Conservation (phyloP, 2,113 vertebrate genomes). For the Mugil cephalus region DNA sequence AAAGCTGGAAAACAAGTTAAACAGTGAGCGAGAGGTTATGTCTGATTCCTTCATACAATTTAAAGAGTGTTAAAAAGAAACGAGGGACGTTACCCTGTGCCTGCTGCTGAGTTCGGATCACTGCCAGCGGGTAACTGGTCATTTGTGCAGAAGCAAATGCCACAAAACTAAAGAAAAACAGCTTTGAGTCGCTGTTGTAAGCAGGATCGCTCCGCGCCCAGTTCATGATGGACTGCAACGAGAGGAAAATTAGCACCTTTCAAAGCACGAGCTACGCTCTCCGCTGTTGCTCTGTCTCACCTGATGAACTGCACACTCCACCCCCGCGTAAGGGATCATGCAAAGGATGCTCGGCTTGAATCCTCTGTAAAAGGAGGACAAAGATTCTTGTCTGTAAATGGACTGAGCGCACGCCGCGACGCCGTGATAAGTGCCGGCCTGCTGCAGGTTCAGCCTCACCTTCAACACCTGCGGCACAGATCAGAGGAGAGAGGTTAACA, state of each 20-base stretch:
- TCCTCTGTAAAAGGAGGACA: constrained; percentile 82
- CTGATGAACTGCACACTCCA: constrained; percentile 85
- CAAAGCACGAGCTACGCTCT: not conserved
- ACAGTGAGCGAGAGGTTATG: constrained; percentile 17
- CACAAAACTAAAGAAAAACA: constrained; percentile 84
- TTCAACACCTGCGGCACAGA: constrained; percentile 76
- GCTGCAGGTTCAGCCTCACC: constrained; percentile 83
- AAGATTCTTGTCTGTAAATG: constrained; percentile 77
- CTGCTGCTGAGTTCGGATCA: constrained; percentile 84
- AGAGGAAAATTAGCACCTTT: constrained; percentile 2
- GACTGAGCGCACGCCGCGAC: constrained; percentile 69
- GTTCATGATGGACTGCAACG: constrained; percentile 79
- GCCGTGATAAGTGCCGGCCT: constrained; percentile 63
- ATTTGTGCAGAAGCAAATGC: constrained; percentile 82
- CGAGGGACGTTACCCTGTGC: constrained; percentile 71
- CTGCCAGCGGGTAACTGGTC: constrained; percentile 82
- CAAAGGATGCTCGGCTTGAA: constrained; percentile 84
- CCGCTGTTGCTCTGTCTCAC: constrained; percentile 44
- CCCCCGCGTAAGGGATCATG: constrained; percentile 85
- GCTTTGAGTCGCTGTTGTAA: constrained; percentile 78
- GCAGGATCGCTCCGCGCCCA: constrained; percentile 77
- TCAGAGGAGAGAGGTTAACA: not conserved
- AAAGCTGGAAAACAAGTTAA: constrained; percentile 75
- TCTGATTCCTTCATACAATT: not conserved
- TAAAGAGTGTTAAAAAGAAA: not conserved